Evolutionary conservation across 2,888 invertebrate species (phyloP), one percentile per base, ranked within the genome.

Genomic region (Trissolcus japonicus): DNA sequence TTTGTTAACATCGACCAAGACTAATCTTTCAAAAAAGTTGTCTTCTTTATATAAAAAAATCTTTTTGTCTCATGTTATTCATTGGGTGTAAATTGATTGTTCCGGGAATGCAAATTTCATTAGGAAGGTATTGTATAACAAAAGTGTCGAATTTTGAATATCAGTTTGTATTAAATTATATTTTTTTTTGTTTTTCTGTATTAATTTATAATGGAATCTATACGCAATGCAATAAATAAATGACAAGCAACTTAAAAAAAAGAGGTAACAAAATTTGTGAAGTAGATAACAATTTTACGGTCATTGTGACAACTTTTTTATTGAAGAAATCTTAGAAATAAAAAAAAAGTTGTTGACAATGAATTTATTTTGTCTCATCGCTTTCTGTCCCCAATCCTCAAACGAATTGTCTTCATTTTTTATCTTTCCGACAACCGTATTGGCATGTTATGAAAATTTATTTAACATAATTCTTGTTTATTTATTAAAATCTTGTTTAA

Each of bases 251-350:
- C 66, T 60, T 73, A 40, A 65, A 65, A 65, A 65, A 53, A 65
- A 72, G 57, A 35, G 72, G 35, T 35, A 35, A 35, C 35, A 35
- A 35, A 35, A 60, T 48, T 72, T 72, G 73, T 66, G 73, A 73
- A 73, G 41, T 73, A 73, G 73, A 55, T 66, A 6, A 65, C 60
- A 66, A 19, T 66, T 62, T 74, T 74, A 73, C 25, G 54, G 41
- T 56, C 73, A 74, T 74, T 74, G 73, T 74, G 14, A 74, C 73
- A 74, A 74, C 73, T 74, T 74, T 74, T 74, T 74, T 74, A 67
- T 74, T 67, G 59, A 56, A 54, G 57, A 65, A 54, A 60, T 60
- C 63, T 41, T 62, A 21, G 51, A n/a, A 55, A 71, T 56, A 74
- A 66, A 74, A 74, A 66, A 73, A 74, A 74, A 66, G 73, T 74